Base-by-base conservation (phyloP, 2,888 invertebrate genomes). In the Apodemia mormo region DNA sequence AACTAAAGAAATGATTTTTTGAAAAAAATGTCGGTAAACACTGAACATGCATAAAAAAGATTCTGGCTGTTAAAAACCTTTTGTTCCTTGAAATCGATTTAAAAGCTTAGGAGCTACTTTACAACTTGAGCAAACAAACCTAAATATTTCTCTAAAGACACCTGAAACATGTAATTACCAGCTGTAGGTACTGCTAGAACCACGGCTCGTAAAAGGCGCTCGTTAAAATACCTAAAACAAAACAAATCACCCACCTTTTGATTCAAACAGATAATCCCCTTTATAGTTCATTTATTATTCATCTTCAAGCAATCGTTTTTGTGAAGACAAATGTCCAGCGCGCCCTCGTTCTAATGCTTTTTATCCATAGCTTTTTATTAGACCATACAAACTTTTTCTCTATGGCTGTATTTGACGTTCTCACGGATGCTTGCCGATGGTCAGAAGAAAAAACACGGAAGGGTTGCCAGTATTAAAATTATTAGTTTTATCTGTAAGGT, bases 351-450 rank as follows among this genome's bases (percentile, higher is more conserved):
- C 80, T 70, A 72, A 77, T 70, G 78, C 86, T 90, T 90, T 90
- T 90, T 90, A 79, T 78, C 71, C 74, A 74, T 80, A 83, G 76
- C 79, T 77, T 77, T 79, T 78, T 79, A 79, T 77, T 79, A 61
- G 29, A 61, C 61, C 12, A 40, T 58, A 61, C 67, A 64, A 75
- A 76, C 75, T 89, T 88, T 89, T 89, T 89, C 81, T 84, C 80
- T 87, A 86, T 86, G 85, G 82, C 82, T 82, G 81, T 92, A 81
- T 92, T 91, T 91, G 86, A 85, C 74, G 87, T 92, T 92, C 92
- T 91, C 92, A 92, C 92, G 92, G 90, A 89, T 87, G 89, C 90
- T 86, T 81, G 83, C 89, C 86, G 87, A 90, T 88, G 82, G 71
- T 74, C 78, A 76, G 78, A 77, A 80, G 80, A 83, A 90, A 90